These are phyloP conservation scores for Campylorhamphus procurvoides DNA, from an alignment of 2,113 vertebrate genomes.

Conservation along the genomic window DNA sequence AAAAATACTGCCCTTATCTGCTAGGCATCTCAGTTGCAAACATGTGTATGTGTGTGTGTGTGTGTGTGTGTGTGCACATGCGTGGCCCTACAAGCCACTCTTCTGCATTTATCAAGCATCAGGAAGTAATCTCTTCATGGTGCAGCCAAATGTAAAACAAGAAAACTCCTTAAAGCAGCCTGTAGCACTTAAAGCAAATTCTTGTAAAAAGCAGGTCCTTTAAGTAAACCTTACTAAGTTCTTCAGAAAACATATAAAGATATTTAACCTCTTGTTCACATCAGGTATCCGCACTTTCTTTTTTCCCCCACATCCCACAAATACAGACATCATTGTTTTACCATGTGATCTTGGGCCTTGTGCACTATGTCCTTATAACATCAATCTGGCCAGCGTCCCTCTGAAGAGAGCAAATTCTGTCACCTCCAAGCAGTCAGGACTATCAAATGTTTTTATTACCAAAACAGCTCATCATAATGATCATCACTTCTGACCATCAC, in stretches of 20 bases:
- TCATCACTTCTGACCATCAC: background rate
- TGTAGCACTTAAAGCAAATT: conserved; percentile 8
- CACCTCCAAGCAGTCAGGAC: background rate
- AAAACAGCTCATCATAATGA: background rate
- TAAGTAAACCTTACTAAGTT: background rate
- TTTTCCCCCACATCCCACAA: background rate
- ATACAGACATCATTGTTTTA: background rate
- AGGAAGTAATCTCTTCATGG: background rate
- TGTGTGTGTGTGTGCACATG: background rate
- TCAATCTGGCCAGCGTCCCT: background rate
- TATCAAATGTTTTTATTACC: background rate
- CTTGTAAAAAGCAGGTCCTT: background rate
- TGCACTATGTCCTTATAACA: background rate
- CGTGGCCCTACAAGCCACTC: background rate
- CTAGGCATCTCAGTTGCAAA: conserved; percentile 18
- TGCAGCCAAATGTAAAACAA: background rate
- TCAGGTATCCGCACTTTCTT: background rate
- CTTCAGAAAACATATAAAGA: background rate
- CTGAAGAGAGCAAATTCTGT: background rate
- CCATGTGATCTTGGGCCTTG: background rate
- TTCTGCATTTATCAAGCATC: conserved; percentile 39
- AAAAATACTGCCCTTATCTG: conserved; percentile 58
- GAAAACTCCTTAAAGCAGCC: conserved; percentile 11
- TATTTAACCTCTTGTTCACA: background rate
- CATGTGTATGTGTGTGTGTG: background rate